A percentile compares a stretch with the other conserved stretches of the same genome.
phyloP scores from a whole-genome alignment of 1,140 invertebrate genomes.

The Acyrthosiphon pisum region DNA sequence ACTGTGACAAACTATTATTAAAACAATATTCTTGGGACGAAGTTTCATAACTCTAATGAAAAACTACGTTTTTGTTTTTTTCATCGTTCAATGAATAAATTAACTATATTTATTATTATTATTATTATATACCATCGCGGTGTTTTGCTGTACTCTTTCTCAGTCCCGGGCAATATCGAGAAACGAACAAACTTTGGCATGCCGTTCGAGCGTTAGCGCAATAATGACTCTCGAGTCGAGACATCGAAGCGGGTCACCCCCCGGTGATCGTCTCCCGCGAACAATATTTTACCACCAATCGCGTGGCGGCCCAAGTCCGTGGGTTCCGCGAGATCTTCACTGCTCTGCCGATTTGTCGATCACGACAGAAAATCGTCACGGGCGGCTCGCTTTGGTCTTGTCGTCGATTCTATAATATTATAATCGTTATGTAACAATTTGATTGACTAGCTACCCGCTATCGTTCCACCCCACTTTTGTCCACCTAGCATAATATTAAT shows the following conservation, averaged over 20 bases:
- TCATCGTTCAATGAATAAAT: background rate
- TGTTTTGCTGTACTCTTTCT: background rate
- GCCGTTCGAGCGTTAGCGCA: background rate
- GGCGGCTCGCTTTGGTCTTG: background rate
- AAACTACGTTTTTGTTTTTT: background rate
- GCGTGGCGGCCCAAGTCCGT: too few species aligned
- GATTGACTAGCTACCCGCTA: too few species aligned
- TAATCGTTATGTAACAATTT: background rate
- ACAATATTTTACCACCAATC: background rate
- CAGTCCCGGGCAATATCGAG: background rate
- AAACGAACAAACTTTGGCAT: background rate
- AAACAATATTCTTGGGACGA: background rate
- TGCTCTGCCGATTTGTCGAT: too few species aligned
- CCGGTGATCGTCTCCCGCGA: background rate
- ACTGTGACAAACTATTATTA: background rate
- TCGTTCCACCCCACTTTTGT: too few species aligned
- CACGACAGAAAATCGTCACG: background rate
- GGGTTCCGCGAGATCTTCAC: background rate
- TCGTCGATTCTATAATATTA: background rate
- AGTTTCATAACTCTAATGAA: slow-evolving; percentile 19
- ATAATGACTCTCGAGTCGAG: background rate
- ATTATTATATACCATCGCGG: background rate
- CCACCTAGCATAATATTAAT: too few species aligned
- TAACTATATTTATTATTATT: slow-evolving; percentile 19
- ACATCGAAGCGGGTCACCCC: background rate